Evolutionary conservation across 2,888 invertebrate species (phyloP), one percentile per base, ranked within the genome.

Genomic region (Myopa testacea): DNA sequence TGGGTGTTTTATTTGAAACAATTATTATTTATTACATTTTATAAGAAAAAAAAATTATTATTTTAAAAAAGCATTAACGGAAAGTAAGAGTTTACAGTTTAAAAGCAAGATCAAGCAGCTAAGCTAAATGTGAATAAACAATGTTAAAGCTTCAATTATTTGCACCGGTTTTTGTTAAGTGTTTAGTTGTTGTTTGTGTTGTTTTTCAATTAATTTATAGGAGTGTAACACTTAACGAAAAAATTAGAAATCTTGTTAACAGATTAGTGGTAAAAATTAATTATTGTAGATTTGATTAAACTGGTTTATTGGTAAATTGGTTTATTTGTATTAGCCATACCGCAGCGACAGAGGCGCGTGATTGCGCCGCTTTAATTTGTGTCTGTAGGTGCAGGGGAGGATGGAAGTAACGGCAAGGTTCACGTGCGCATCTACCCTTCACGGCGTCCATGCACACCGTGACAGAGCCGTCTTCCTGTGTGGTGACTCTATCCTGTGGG

Each of bases 401-500:
- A 94, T 98, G 98, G 95, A 97, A 98, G 96, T 98, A 98, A 94
- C 97, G 96, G 96, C 98, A 98, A 93, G 96, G 96, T 93, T 97
- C 97, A 94, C 98, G 96, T 93, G 95, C 94, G 95, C 98, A 98
- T 94, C 96, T 95, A 93, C 96, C 96, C 94, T 96, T 96, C 93
- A 98, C 95, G 94, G 96, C 97, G 94, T 98, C 98, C 97, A 98
- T 98, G 96, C 98, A 98, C 94, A 98, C 97, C 93, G 97, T 97
- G 94, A 98, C 97, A 92, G 96, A 95, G 94, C 97, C 97, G 94
- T 98, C 98, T 92, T 95, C 95, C 93, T 96, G 97, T 92, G 96
- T 94, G 92, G 95, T 94, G 92, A 97, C 96, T 92, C 96, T 95
- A 92, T 97, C 95, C 92, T 96, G 95, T 92, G 98, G 98, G 94